phyloP scores from a whole-genome alignment of 2,113 vertebrate genomes.

The Miniopterus natalensis region DNA sequence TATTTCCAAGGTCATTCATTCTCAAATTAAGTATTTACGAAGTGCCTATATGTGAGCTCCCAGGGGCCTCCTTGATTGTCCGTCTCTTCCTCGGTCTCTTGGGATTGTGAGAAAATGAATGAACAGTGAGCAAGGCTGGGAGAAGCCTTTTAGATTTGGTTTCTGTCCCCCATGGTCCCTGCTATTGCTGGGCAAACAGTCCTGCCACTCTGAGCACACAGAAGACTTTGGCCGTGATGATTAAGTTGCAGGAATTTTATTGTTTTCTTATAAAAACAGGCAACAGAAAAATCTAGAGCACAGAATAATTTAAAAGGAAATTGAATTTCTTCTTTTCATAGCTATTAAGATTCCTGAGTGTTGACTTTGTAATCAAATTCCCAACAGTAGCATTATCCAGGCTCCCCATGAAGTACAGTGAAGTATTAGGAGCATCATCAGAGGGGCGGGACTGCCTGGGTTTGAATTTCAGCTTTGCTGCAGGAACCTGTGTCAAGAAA shows the following conservation, averaged over 20 bases:
- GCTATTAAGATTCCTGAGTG: background rate
- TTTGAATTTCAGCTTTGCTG: background rate
- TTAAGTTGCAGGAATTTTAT: background rate
- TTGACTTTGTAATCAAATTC: background rate
- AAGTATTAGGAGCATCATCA: no score
- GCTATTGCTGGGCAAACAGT: background rate
- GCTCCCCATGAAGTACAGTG: no score
- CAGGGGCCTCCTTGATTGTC: background rate
- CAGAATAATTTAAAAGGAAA: conserved; percentile 17
- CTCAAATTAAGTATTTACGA: background rate
- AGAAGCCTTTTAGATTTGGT: background rate
- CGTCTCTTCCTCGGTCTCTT: background rate
- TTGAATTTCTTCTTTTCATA: background rate
- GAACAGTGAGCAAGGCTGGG: background rate
- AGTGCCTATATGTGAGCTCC: background rate
- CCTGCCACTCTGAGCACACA: background rate
- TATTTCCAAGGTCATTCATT: background rate
- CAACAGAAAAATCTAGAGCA: background rate
- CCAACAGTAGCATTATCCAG: background rate
- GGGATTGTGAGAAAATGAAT: background rate
- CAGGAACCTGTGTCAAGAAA: background rate
- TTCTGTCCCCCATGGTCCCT: background rate
- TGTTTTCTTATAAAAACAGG: conserved; percentile 22
- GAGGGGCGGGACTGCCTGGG: background rate
- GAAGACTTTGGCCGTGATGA: background rate